phyloP scores from a whole-genome alignment of 1,140 invertebrate species.

The Chlorops oryzae region DNA sequence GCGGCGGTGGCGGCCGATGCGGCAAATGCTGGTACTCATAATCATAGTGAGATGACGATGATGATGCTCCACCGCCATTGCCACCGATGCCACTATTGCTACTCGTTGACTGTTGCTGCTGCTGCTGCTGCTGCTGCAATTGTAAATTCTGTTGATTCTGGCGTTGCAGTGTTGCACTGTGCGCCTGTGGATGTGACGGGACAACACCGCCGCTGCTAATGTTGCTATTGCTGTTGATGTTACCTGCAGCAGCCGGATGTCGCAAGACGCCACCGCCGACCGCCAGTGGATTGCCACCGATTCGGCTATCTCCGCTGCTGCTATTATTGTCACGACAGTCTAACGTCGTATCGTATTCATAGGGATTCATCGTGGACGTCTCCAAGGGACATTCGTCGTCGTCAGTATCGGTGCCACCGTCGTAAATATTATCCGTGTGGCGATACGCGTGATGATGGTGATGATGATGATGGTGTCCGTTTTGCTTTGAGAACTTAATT shows the following conservation, averaged over 20 bases:
- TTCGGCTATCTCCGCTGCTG: slow-evolving; percentile 27
- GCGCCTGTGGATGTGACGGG: slow-evolving; percentile 19
- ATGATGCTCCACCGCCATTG: slow-evolving; percentile 11
- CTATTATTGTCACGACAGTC: slow-evolving; percentile 36
- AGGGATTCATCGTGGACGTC: slow-evolving; percentile 46
- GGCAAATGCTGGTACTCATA: slow-evolving; percentile 42
- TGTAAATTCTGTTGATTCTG: slow-evolving; percentile 44
- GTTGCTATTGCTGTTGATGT: slow-evolving; percentile 18
- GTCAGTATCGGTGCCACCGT: slow-evolving; percentile 47
- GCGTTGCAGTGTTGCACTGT: slow-evolving; percentile 33
- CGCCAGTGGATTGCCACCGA: slow-evolving; percentile 13
- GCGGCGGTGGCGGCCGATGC: slow-evolving; percentile 25
- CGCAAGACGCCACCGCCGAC: slow-evolving; percentile 1
- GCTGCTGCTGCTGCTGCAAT: slow-evolving; percentile 27
- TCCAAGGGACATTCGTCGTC: slow-evolving; percentile 48
- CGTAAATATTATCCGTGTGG: slow-evolving; percentile 46
- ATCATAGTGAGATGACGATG: slow-evolving; percentile 30
- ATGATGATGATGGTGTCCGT: slow-evolving; percentile 30
- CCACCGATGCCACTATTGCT: slow-evolving; percentile 12
- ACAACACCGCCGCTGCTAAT: slow-evolving; percentile 14
- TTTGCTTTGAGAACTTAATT: slow-evolving; percentile 48
- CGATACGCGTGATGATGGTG: slow-evolving; percentile 44
- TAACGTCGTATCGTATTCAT: slow-evolving; percentile 46
- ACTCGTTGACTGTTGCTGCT: slow-evolving; percentile 17
- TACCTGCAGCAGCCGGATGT: slow-evolving; percentile 2